A percentile compares a stretch with the other conserved stretches of the same genome.
Conservation (phyloP, 2,113 vertebrate species). For the Oncorhynchus tshawytscha region DNA sequence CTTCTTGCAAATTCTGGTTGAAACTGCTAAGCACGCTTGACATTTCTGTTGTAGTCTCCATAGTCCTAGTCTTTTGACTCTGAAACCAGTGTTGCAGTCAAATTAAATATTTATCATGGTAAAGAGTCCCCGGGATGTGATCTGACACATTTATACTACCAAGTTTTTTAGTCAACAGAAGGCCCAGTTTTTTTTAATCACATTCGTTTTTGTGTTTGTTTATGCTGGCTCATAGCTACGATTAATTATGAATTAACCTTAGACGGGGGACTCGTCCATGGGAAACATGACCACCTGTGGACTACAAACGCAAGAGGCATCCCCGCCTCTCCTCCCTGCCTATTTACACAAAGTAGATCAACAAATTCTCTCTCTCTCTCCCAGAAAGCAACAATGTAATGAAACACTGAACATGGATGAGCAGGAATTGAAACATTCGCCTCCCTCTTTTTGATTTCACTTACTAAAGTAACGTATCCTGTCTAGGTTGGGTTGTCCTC, state of each 20-base stretch:
- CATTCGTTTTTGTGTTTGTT: slow-evolving; percentile 46
- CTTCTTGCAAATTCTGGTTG: slow-evolving; percentile 37
- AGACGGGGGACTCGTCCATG: slow-evolving; percentile 18
- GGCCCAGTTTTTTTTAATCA: slow-evolving; percentile 9
- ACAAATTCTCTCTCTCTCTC: no score
- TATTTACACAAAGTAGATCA: background rate
- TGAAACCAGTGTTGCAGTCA: slow-evolving; percentile 45
- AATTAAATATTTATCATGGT: slow-evolving; percentile 64
- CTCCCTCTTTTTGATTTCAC: no score
- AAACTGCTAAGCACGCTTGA: slow-evolving; percentile 35
- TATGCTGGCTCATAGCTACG: slow-evolving; percentile 22
- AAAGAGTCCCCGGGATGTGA: slow-evolving; percentile 58
- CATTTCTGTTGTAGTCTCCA: slow-evolving; percentile 52
- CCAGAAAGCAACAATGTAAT: no score
- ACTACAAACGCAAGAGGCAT: slow-evolving; percentile 25
- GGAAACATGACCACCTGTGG: slow-evolving; percentile 52
- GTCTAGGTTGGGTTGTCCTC: no score
- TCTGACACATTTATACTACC: slow-evolving; percentile 59
- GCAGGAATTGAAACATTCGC: no score
- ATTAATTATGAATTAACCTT: slow-evolving; percentile 63
- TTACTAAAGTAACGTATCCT: no score
- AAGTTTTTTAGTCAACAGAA: background rate
- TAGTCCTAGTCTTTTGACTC: slow-evolving; percentile 51
- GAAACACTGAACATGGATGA: no score
- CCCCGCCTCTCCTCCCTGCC: background rate